A percentile compares a stretch with the other conserved stretches of the same genome.
Evolutionary conservation across 92 coral and sea anemone species (phyloP).

Genomic region (Desmophyllum pertusum): DNA sequence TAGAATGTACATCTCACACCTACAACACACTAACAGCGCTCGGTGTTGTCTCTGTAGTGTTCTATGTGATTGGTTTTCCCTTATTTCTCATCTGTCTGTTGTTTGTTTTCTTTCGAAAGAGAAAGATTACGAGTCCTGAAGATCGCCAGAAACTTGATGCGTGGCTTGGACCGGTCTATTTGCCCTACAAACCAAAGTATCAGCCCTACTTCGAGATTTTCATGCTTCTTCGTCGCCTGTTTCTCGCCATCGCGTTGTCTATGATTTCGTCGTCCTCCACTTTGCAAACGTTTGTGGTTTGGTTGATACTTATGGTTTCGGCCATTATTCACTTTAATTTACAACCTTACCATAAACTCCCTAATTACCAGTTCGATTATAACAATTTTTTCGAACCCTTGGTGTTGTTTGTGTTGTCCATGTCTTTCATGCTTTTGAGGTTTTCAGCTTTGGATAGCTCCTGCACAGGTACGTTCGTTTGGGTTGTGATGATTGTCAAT

Average conservation of each 20-base stretch:
- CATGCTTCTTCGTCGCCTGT: conserved; percentile 52
- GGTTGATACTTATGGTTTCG: conserved; percentile 44
- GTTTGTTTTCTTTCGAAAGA: conserved; percentile 32
- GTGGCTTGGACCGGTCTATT: conserved; percentile 66
- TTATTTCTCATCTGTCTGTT: conserved; percentile 30
- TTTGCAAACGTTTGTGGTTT: conserved; percentile 53
- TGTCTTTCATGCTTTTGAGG: conserved; percentile 58
- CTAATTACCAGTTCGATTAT: neutral
- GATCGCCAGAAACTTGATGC: conserved; percentile 45
- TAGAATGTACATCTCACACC: conserved; percentile 54
- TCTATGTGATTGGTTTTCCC: conserved; percentile 67
- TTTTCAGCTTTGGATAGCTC: conserved; percentile 49
- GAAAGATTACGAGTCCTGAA: conserved; percentile 34
- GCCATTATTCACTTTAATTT: conserved; percentile 31
- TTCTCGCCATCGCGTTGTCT: conserved; percentile 57
- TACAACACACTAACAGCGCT: conserved; percentile 32
- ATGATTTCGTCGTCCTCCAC: conserved; percentile 54
- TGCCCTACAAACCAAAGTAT: conserved; percentile 56
- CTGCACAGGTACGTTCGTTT: conserved; percentile 10
- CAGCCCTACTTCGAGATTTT: conserved; percentile 57
- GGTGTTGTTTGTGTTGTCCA: conserved; percentile 53
- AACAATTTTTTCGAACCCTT: conserved; percentile 56
- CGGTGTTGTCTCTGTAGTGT: conserved; percentile 50
- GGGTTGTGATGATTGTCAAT: conserved; percentile 53
- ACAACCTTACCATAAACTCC: conserved; percentile 34